Evolutionary conservation across 2,113 vertebrate species (phyloP), one percentile per base, ranked within the genome.

Genomic region (Heliornis fulica): DNA sequence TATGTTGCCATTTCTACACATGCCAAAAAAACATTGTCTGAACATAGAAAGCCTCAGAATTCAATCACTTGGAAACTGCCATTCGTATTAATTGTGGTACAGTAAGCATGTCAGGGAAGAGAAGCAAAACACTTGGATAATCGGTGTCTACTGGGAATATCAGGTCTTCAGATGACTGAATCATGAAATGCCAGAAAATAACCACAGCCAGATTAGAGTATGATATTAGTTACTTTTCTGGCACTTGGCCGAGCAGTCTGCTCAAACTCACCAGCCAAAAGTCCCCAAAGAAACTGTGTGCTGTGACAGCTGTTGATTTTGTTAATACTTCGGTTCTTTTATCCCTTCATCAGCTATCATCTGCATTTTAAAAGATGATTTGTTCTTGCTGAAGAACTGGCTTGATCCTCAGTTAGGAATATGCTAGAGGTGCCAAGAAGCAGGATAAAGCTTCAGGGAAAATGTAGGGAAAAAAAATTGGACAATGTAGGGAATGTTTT

Each of bases 1-100:
- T 96, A 38, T 92, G 90, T 83, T 92, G 88, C 77, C 72, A 45
- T 93, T 96, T 96, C 85, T 74, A 34, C 25, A 94, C 1, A 9
- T 89, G 88, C 83, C 82, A 83, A 46, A 86, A 78, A 3, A 38
- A 32, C 21, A 63, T 11, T 32, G 28, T 70, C 60, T 71, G 60
- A 77, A 81, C 32, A 14, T 25, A 51, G 43, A 74, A 77, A 57
- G 81, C 45, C 75, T 78, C 41, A 43, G 53, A 88, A 61, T 77
- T 92, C 36, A 56, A 5, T 92, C 75, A 8, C 15, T 92, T 85
- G 60, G 81, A 90, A 97, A 43, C 56, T 83, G 56, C 46, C 23
- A 17, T 17, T 90, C 51, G 45, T 8, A 68, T 45, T 51, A 93
- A 63, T 71, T 93, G 60, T 71, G 53, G 40, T 87, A 74, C 36